A percentile compares a stretch with the other conserved stretches of the same genome.
Conservation (phyloP, 2,888 invertebrate species). For the Ceratothoa steindachneri region DNA sequence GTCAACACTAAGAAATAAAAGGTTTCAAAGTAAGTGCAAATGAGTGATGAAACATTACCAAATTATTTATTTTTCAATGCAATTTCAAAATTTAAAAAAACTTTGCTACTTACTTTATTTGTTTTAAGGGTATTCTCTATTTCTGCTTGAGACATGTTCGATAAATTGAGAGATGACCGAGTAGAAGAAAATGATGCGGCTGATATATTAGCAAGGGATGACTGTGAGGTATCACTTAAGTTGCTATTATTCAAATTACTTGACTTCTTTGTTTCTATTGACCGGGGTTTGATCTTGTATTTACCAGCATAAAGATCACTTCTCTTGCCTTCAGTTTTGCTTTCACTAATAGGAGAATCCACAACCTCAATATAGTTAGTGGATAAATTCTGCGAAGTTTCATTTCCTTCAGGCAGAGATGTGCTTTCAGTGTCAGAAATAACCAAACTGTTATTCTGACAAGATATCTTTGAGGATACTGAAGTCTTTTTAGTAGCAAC, state of each 20-base stretch:
- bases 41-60: too few species aligned
- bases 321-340: background rate
- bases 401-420: background rate
- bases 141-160: conserved; percentile 22
- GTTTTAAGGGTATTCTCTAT: conserved; percentile 22
- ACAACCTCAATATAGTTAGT: background rate
- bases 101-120: conserved; percentile 27
- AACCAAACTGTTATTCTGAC: background rate
- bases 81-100: too few species aligned
- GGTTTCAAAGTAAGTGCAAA: too few species aligned
- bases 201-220: background rate
- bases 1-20: too few species aligned
- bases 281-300: background rate
- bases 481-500: background rate
- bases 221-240: background rate
- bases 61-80: too few species aligned
- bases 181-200: background rate
- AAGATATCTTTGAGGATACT: background rate
- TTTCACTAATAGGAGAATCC: background rate
- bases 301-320: background rate
- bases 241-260: background rate
- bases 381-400: too few species aligned
- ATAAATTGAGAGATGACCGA: background rate
- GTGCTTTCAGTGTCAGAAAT: background rate
- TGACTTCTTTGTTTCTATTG: background rate